phyloP scores from a whole-genome alignment of 1,140 invertebrate species.

The Anoplophora glabripennis region DNA sequence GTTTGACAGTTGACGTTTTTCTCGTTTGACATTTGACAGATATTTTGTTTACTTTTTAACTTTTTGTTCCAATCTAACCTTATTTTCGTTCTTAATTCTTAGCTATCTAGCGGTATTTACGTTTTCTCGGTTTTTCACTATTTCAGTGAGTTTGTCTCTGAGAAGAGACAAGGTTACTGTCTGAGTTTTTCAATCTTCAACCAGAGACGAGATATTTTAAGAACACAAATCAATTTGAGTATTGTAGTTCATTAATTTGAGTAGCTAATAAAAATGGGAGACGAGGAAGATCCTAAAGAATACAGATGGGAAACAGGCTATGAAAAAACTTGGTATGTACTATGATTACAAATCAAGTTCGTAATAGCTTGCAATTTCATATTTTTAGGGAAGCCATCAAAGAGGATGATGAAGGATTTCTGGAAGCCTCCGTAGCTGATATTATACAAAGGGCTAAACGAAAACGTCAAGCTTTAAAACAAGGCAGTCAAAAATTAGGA shows the following conservation, averaged over 20 bases:
- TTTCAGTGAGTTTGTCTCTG: neutral
- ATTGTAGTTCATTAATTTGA: neutral
- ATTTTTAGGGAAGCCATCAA: constrained; percentile 86
- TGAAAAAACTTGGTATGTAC: constrained; percentile 86
- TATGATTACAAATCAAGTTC: constrained; percentile 9
- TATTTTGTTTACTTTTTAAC: too few species aligned
- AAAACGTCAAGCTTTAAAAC: constrained; percentile 69
- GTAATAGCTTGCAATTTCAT: constrained; percentile 10
- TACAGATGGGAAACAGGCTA: constrained; percentile 97
- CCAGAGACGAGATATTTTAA: too few species aligned
- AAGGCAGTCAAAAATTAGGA: constrained; percentile 77
- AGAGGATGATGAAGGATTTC: constrained; percentile 90
- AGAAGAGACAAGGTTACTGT: neutral
- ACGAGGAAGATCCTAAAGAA: constrained; percentile 85
- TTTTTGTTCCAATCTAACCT: too few species aligned
- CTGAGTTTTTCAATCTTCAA: too few species aligned
- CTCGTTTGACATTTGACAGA: too few species aligned
- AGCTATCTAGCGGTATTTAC: too few species aligned
- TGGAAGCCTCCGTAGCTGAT: constrained; percentile 86
- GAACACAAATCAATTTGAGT: neutral
- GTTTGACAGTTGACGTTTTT: too few species aligned
- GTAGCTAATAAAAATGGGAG: constrained; percentile 45
- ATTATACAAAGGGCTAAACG: constrained; percentile 86
- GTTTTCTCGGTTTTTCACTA: neutral
- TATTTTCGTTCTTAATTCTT: too few species aligned